Evolutionary conservation across 2,113 vertebrate genomes (phyloP), one percentile per base, ranked within the genome.

Genomic region (Apodemus sylvaticus): DNA sequence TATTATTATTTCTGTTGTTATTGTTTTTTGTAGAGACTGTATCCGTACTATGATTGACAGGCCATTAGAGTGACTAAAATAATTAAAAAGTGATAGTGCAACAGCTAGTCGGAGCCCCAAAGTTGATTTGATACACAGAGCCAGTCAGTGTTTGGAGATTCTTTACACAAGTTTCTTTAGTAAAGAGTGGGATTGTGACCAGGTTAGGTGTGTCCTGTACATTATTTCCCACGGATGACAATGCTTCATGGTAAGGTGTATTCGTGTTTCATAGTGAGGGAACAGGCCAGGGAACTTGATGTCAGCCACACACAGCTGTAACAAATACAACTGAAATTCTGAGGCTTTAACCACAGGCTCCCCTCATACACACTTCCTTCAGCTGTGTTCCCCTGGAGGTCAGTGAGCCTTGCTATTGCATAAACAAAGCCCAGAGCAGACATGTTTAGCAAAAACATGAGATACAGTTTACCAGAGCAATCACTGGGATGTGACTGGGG

Each of bases 391-490:
- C 22, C 48, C n/a, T 55, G 39, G 70, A 87, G 53, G 16, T 82
- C 58, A 68, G 22, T 58, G 78, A 64, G 29, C 60, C 90, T 90
- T 92, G n/a, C 11, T 68, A 55, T 68, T 87, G 34, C 90, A 70
- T 74, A 93, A 95, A 68, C 86, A 64, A 77, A 79, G 14, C 87
- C 89, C 86, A 92, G 87, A 93, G 10, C 64, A 64, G 55, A 4
- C 60, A 7, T 62, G 92, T 93, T 83, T 68, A 95, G 88, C 64
- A 62, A 96, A 91, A 91, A 42, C 48, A 68, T 22, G 45, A 85
- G 83, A 39, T 45, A 77, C n/a, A 77, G 26, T 90, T 83, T 74
- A 94, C 86, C 22, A 89, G n/a, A 92, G 58, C 26, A 22, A 39
- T 76, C 55, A 12, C 51, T 93, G 71, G 26, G 53, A 73, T 86